Base-by-base conservation (phyloP, 2,113 vertebrate genomes). In the Limanda limanda region DNA sequence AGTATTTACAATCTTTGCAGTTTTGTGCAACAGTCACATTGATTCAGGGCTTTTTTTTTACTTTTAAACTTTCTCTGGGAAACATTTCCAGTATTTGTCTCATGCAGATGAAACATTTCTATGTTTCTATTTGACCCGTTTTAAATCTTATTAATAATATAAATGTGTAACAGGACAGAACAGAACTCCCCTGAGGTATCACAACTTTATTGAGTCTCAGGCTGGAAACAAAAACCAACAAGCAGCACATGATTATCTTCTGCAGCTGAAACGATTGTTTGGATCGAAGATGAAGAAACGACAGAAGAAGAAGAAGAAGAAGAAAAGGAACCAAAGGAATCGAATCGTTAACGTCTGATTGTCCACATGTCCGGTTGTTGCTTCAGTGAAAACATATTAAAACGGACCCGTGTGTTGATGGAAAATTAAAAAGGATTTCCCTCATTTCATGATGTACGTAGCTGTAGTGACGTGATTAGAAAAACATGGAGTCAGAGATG, bases 321-420 rank as follows among this genome's bases (percentile, higher is more conserved):
- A 23, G 12, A 15, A 0, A 54, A 31, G 20, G 60, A 54, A 40
- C 62, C 4, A 45, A 68, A 66, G 61, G 58, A 75, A 67, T 0
- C 2, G 27, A 51, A 68, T 13, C 11, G 51, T 56, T 77, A 15
- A 67, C 27, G 60, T 82, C 71, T 79, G 89, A 89, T 89, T 88
- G 84, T 86, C 86, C 74, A 62, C 74, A 73, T 88, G 86, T 86
- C 55, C 11, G 59, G 72, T 84, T 86, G 82, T 90, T 89, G 86
- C 82, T 79, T 72, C 35, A 15, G 45, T 65, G 27, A 0, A 63
- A 62, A 15, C 45, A 3, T 15, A 14, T 15, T 0, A 3, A 23
- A 71, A 35, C 18, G 20, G n/a, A 67, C 27, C 35, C 4, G 25
- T 45, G 20, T 51, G 11, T 24, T 15, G 13, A 0, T 21, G 8